Base-by-base conservation (phyloP, 2,888 invertebrate species). In the Panzeria rudis region DNA sequence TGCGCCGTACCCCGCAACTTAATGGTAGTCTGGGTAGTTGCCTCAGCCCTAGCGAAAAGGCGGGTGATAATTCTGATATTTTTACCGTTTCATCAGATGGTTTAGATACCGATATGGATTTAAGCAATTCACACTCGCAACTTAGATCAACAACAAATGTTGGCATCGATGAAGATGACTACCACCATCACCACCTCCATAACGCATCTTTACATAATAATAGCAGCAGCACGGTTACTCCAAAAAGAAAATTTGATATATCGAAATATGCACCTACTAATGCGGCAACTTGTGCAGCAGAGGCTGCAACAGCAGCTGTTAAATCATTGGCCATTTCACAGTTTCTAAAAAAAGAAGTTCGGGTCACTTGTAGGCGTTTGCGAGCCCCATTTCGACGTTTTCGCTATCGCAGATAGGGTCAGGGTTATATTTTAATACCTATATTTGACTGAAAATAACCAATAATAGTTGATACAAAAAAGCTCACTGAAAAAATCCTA, bases 81-180 rank as follows among this genome's bases (percentile, higher is more conserved):
- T 92, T 92, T 73, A 92, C 92, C 0, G 92, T 92, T 3, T 92
- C 92, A 4, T 92, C 92, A 0, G 92, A 92, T 86, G 93, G 92
- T 3, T 86, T 92, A 72, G 93, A 92, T 25, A 93, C 92, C 0
- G 92, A 92, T 85, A 79, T 92, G 82, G 92, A 92, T 81, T 76
- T 92, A 32, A 92, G 92, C 86, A 92, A 91, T 72, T 89, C 91
- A 3, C 91, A 90, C 68, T 88, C 88, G 7, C 87, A 86, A 61
- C 82, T 86, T 61, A 86, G 87, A 86, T 71, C 71, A 17, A 61
- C 73, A 62, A 79, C 66, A 50, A 79, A 23, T 86, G 9, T 61
- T 72, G 83, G 79, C 75, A 73, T 59, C 9, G 81, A 47, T 0
- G 90, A 88, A 2, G 89, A 89, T 41, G 87, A 89, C 11, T 82